Conservation (phyloP, 2,113 vertebrate species). For the Casuarius casuarius region DNA sequence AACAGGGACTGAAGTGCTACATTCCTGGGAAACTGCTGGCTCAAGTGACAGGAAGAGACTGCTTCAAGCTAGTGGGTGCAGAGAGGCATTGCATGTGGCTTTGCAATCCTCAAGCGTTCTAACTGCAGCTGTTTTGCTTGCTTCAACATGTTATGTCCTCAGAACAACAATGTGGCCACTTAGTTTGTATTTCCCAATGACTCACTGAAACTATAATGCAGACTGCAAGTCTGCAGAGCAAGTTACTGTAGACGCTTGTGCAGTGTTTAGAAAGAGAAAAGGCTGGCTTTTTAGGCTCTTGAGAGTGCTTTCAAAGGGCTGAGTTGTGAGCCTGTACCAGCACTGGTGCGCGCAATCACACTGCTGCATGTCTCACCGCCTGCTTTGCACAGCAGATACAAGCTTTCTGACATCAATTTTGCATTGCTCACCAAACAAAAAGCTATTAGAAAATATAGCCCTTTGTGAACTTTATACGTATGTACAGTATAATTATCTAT, state of each 20-base stretch:
- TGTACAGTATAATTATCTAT: background rate
- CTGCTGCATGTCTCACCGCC: constrained; percentile 20
- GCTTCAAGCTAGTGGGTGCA: background rate
- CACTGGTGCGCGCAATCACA: background rate
- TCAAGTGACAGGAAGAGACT: background rate
- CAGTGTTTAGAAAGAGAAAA: background rate
- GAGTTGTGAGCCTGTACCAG: background rate
- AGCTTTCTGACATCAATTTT: background rate
- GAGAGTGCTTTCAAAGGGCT: background rate
- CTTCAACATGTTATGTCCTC: background rate
- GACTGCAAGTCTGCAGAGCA: background rate
- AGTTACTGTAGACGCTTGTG: background rate
- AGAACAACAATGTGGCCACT: background rate
- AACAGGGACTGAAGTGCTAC: background rate
- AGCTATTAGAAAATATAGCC: background rate
- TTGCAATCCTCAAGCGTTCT: background rate
- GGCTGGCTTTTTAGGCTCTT: background rate
- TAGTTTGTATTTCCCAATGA: background rate
- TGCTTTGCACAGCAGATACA: background rate
- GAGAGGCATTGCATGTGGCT: background rate
- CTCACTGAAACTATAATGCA: background rate
- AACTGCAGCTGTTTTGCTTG: background rate
- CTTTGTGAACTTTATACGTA: background rate
- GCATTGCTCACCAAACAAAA: background rate
- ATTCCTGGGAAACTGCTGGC: background rate